A percentile compares a stretch with the other conserved stretches of the same genome.
Conservation (phyloP, 2,797 vertebrate genomes). For the Spea hammondii region DNA sequence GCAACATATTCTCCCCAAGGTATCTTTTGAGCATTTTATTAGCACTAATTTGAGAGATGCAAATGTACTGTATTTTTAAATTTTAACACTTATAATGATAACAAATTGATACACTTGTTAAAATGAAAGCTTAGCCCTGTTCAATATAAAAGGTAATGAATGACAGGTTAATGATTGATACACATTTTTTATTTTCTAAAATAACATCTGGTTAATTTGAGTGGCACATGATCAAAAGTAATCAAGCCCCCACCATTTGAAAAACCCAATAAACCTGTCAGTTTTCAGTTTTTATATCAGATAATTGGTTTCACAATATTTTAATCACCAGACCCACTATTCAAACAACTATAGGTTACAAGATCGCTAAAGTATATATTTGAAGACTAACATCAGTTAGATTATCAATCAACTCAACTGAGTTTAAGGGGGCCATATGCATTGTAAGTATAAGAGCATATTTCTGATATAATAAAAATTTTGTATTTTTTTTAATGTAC, state of each 20-base stretch:
- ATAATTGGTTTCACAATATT: constrained; percentile 19
- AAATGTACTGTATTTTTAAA: constrained; percentile 48
- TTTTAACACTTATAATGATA: constrained; percentile 59
- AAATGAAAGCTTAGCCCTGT: constrained; percentile 76
- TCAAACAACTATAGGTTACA: constrained; percentile 19
- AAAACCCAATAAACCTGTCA: constrained; percentile 62
- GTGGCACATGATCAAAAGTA: constrained; percentile 77
- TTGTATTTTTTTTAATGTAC: too few relatives aligned
- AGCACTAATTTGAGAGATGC: constrained; percentile 53
- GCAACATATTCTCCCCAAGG: constrained; percentile 50
- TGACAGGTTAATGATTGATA: constrained; percentile 77
- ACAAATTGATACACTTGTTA: constrained; percentile 70
- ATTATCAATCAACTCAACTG: too few relatives aligned
- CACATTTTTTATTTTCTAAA: constrained; percentile 79
- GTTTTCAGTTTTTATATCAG: constrained; percentile 58
- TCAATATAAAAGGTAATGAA: constrained; percentile 75
- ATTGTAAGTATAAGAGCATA: too few relatives aligned
- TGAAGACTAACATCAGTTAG: too few relatives aligned
- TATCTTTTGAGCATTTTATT: constrained; percentile 49
- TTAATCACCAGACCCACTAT: constrained; percentile 27
- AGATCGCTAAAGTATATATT: too few relatives aligned
- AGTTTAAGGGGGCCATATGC: too few relatives aligned
- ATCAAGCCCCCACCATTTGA: constrained; percentile 46
- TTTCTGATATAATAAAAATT: too few relatives aligned
- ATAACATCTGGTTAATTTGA: constrained; percentile 82